A percentile compares a stretch with the other conserved stretches of the same genome.
Conservation (phyloP, 92 coral and sea anemone genomes). For the Epizoanthus rinbou region DNA sequence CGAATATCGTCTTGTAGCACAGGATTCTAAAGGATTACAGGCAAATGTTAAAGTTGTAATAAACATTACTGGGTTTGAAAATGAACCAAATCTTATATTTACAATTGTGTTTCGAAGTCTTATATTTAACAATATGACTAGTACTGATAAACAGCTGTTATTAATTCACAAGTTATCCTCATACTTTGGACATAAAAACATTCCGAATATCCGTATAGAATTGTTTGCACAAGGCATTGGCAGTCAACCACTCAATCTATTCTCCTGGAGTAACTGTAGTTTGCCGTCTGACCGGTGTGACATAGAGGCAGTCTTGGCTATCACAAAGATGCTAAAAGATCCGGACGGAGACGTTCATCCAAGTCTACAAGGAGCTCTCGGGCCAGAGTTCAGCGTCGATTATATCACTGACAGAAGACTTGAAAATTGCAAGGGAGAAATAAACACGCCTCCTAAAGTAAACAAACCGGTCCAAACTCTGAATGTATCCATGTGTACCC, state of each 20-base stretch:
- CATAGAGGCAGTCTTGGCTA: slow-evolving; percentile 24
- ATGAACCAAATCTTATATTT: slow-evolving; percentile 11
- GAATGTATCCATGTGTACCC: slow-evolving; percentile 18
- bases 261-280: slow-evolving; percentile 33
- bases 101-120: slow-evolving; percentile 14
- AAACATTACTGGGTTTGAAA: slow-evolving; percentile 5
- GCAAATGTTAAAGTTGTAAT: slow-evolving; percentile 10
- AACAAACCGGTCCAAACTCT: slow-evolving; percentile 19
- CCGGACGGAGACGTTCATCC: slow-evolving; percentile 22
- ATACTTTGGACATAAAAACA: slow-evolving; percentile 30
- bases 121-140: neutral
- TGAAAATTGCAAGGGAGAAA: slow-evolving; percentile 31
- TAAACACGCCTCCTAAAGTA: slow-evolving; percentile 40
- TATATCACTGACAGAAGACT: slow-evolving; percentile 12
- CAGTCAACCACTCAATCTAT: slow-evolving; percentile 24
- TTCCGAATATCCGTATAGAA: slow-evolving; percentile 35
- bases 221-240: slow-evolving; percentile 44
- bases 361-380: slow-evolving; percentile 22
- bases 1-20: slow-evolving; percentile 39
- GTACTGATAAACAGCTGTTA: neutral
- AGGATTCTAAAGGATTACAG: slow-evolving; percentile 30
- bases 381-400: slow-evolving; percentile 37
- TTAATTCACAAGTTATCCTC: slow-evolving; percentile 39
- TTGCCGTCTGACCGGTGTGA: slow-evolving; percentile 41
- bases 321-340: slow-evolving; percentile 24